Base-by-base conservation (phyloP, 2,113 vertebrate genomes). In the Arenaria interpres region DNA sequence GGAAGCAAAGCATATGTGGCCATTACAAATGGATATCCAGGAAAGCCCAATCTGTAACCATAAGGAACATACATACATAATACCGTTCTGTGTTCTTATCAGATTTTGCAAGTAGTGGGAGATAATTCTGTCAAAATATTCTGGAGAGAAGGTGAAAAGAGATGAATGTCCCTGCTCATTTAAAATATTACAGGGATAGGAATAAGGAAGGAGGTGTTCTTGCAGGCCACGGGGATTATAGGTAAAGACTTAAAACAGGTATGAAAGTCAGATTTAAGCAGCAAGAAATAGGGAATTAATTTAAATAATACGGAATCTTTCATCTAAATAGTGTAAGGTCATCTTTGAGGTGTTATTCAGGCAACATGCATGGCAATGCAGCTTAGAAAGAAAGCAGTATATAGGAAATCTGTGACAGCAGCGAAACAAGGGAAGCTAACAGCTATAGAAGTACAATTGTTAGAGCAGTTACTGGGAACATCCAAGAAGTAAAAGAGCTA, bases 181-280 rank as follows among this genome's bases (percentile, higher is more conserved):
- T 74, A 41, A 60, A 67, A 8, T 75, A 24, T 64, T 59, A 63
- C 60, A 46, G 14, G 56, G 43, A 22, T 43, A 27, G 35, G 32
- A 63, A 27, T 79, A 57, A 86, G 22, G 71, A 78, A 57, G 33
- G 53, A 53, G 14, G 12, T 69, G 37, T 66, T 86, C 22, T 46
- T 85, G 50, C 57, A 73, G 25, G 66, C 24, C n/a, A 2, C 0
- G 0, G 16, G 9, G 11, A 48, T 62, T 93, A 41, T 5, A 90
- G 27, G 13, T 62, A 54, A 76, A 88, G 54, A 59, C 77, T 62
- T 59, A 74, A 73, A 83, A 53, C 32, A 43, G 17, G 14, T 53
- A 32, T 15, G 18, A 37, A 80, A 83, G 35, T 69, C 27, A 88
- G n/a, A 62, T 28, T 86, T 3, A 3, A 96, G 45, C 12, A 77